These are phyloP conservation scores for Agonopterix subpropinquella DNA, from an alignment of 2,888 invertebrate genomes.

Conservation along the genomic window DNA sequence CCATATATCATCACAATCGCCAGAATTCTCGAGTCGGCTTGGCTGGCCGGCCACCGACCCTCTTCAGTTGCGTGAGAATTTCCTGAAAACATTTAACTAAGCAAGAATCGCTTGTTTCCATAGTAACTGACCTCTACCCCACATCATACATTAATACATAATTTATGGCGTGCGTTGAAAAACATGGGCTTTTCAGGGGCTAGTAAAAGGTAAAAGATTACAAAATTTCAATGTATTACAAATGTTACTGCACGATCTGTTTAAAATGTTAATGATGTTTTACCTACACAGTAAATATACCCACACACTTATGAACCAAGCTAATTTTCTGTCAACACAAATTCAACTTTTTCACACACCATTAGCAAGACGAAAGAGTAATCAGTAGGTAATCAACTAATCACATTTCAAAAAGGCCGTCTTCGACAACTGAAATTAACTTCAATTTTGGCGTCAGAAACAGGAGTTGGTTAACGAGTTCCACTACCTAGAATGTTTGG, in stretches of 20 bases:
- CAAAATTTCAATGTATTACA: neutral
- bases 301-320: neutral
- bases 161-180: slow-evolving; percentile 19
- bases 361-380: neutral
- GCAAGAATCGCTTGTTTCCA: slow-evolving; percentile 30
- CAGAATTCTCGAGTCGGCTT: slow-evolving; percentile 58
- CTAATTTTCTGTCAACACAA: neutral
- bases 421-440: slow-evolving; percentile 24
- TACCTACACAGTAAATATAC: neutral
- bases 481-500: slow-evolving; percentile 28
- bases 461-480: slow-evolving; percentile 44
- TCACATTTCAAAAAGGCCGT: slow-evolving; percentile 27
- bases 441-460: slow-evolving; percentile 32
- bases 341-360: neutral
- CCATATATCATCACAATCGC: slow-evolving; percentile 74
- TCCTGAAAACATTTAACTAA: slow-evolving; percentile 63
- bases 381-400: slow-evolving; percentile 14
- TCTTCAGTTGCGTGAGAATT: slow-evolving; percentile 55
- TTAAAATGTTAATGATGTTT: neutral
- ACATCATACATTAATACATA: slow-evolving; percentile 22
- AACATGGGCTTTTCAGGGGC: slow-evolving; percentile 1
- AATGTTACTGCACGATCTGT: neutral
- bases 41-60: slow-evolving; percentile 57
- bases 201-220: neutral
- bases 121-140: slow-evolving; percentile 23